A percentile compares a stretch with the other conserved stretches of the same genome.
phyloP scores from a whole-genome alignment of 2,113 vertebrate species.

The Rhinopithecus roxellana region DNA sequence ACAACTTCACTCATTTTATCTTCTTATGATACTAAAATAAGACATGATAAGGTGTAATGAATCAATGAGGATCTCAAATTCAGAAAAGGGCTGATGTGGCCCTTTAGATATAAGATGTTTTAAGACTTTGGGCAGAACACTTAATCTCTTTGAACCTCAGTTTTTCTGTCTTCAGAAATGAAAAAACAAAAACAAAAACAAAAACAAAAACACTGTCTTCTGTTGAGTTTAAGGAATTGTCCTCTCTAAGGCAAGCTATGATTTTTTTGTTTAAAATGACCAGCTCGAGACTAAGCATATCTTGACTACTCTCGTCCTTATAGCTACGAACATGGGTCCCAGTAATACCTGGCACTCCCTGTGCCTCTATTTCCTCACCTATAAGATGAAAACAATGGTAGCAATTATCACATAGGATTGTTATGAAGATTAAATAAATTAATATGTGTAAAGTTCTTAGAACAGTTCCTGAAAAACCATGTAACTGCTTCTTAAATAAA shows the following conservation, averaged over 20 bases:
- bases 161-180: not conserved
- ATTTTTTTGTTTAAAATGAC: not conserved
- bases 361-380: not conserved
- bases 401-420: not conserved
- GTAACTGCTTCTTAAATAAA: not conserved
- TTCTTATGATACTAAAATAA: slow-evolving; percentile 12
- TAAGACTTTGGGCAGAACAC: not conserved
- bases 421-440: not conserved
- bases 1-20: not conserved
- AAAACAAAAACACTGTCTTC: not conserved
- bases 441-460: not conserved
- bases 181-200: not conserved
- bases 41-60: not conserved
- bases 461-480: not conserved
- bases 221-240: not conserved
- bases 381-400: not conserved
- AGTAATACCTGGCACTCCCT: not conserved
- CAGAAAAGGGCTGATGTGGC: not conserved
- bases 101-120: not conserved
- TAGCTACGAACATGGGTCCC: fast-evolving
- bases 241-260: not conserved
- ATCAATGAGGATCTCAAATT: not conserved
- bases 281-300: not conserved
- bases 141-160: not conserved
- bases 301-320: not conserved